A percentile compares a stretch with the other conserved stretches of the same genome.
Evolutionary conservation across 2,113 vertebrate genomes (phyloP).

Genomic region (Cyprinodon brontotheroides): DNA sequence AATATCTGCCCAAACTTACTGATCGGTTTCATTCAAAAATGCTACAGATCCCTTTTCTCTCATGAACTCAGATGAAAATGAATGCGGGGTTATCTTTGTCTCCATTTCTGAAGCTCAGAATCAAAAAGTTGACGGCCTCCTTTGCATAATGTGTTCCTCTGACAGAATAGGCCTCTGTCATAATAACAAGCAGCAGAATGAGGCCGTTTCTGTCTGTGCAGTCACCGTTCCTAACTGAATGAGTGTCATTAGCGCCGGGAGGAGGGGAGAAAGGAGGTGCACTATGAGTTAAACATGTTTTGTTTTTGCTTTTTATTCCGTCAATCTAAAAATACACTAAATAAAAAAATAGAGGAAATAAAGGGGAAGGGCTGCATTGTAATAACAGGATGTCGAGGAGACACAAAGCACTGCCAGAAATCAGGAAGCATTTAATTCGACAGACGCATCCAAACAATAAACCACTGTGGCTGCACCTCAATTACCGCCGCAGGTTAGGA

Average conservation of each 20-base stretch:
- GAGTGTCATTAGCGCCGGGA: slow-evolving; percentile 55
- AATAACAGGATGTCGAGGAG: background rate
- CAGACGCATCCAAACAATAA: background rate
- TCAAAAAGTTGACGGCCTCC: slow-evolving; percentile 27
- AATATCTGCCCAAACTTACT: background rate
- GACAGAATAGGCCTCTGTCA: slow-evolving; percentile 27
- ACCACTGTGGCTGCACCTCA: too few relatives aligned
- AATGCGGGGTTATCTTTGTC: background rate
- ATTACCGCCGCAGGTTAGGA: too few relatives aligned
- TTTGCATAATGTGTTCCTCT: slow-evolving; percentile 25
- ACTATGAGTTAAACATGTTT: background rate
- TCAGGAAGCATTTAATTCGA: background rate
- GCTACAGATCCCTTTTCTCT: slow-evolving; percentile 11
- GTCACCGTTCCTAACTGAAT: slow-evolving; percentile 54
- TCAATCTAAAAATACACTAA: background rate
- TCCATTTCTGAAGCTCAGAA: slow-evolving; percentile 10
- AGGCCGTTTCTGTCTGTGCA: slow-evolving; percentile 16
- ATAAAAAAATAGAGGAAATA: too few relatives aligned
- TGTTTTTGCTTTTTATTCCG: background rate
- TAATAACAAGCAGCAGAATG: slow-evolving; percentile 9
- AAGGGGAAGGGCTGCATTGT: background rate
- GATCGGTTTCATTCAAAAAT: slow-evolving; percentile 23
- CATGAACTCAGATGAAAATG: slow-evolving; percentile 12
- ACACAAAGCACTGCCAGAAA: too few relatives aligned
- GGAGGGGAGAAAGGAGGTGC: background rate